Conservation (phyloP, 2,888 invertebrate species). For the Aspidiotus rigidus region DNA sequence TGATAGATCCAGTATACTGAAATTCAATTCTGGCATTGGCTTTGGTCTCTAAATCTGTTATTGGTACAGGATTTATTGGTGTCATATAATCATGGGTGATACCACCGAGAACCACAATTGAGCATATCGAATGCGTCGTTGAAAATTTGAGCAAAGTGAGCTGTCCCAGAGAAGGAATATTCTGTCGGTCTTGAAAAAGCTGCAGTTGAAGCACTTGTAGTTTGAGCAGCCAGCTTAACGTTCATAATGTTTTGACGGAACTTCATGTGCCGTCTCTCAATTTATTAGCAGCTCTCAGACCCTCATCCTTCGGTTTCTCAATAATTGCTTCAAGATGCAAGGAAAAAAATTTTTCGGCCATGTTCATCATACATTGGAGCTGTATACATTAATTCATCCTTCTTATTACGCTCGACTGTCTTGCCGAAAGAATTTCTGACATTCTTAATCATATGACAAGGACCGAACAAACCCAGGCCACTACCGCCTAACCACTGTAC, state of each 20-base stretch:
- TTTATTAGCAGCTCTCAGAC: not conserved
- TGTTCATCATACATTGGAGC: not conserved
- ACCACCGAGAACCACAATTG: not conserved
- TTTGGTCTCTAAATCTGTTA: too few relatives aligned
- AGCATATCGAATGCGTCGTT: not conserved
- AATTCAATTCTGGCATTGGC: too few relatives aligned
- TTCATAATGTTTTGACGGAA: constrained; percentile 3
- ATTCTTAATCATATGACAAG: constrained; percentile 3
- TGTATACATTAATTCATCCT: not conserved
- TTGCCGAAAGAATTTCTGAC: constrained; percentile 3
- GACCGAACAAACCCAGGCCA: not conserved
- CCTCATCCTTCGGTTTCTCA: not conserved
- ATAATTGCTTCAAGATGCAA: not conserved
- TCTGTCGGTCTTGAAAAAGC: not conserved
- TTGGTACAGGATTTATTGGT: not conserved
- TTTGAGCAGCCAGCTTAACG: constrained; percentile 5
- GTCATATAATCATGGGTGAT: not conserved
- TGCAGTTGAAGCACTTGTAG: not conserved
- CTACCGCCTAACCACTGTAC: too few relatives aligned
- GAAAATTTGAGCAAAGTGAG: not conserved
- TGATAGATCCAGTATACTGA: too few relatives aligned
- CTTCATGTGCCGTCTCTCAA: not conserved
- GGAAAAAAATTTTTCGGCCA: not conserved
- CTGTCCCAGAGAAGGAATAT: not conserved
- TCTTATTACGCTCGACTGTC: not conserved